A percentile compares a stretch with the other conserved stretches of the same genome.
Conservation (phyloP, 2,113 vertebrate genomes). For the Arvicanthis niloticus region DNA sequence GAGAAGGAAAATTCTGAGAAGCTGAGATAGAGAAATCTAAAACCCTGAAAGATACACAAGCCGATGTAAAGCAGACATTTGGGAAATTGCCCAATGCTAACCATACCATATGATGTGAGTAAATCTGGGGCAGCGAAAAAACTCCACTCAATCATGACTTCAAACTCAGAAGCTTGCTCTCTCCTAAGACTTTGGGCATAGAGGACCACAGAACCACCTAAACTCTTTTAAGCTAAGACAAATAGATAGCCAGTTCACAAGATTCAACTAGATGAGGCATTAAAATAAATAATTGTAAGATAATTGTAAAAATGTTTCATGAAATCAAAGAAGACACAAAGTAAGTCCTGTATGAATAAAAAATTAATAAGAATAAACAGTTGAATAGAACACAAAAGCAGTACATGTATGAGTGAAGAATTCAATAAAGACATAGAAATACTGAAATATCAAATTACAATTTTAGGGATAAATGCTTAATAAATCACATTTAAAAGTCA, state of each 20-base stretch:
- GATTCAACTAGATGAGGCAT: not conserved
- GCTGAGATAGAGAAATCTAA: not conserved
- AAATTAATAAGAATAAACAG: not conserved
- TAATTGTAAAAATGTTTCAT: not conserved
- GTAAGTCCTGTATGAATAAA: not conserved
- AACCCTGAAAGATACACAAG: not conserved
- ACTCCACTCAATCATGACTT: not conserved
- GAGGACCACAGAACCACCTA: not conserved
- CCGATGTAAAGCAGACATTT: not conserved
- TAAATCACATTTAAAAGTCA: not conserved
- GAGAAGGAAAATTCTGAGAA: not conserved
- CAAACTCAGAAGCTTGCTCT: not conserved
- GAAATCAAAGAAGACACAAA: not conserved
- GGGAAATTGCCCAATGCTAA: not conserved
- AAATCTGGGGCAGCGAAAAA: not conserved
- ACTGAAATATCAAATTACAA: not conserved
- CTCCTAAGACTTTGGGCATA: not conserved
- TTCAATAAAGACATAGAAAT: not conserved
- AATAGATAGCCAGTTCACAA: not conserved
- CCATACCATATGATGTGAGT: not conserved
- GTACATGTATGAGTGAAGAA: not conserved
- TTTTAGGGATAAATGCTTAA: not conserved
- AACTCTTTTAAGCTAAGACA: not conserved
- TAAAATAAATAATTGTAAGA: not conserved
- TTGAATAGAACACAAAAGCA: not conserved